Base-by-base conservation (phyloP, 1,140 invertebrate genomes). In the Melitaea cinxia region DNA sequence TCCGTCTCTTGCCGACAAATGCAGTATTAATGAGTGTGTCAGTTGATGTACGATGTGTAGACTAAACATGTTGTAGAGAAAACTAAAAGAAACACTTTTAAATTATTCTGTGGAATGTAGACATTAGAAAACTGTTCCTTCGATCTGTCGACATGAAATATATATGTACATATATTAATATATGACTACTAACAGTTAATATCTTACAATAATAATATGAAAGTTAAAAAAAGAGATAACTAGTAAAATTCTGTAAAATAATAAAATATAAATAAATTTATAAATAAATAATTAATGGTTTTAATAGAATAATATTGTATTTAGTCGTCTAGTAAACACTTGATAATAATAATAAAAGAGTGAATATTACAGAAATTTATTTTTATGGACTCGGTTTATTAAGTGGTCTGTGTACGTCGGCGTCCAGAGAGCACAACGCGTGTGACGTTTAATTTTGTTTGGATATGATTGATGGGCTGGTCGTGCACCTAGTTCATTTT, bases 381-480 rank as follows among this genome's bases (percentile, higher is more conserved):
- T 47, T 19, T 10, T 19, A 47, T 47, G 9, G 15, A 49, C 69
- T 79, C 70, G 73, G 33, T 64, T 37, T 42, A 42, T 19, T 54
- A 58, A 68, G 19, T 81, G 70, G 60, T 59, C 83, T 83, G 63
- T 73, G 30, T 21, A 23, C 45, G 54, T 54, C 64, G 61, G 61
- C 68, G 82, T 76, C 76, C 81, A 78, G 69, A 65, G 49, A 67
- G 60, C 56, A 65, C 50, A 68, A 72, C 79, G 78, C 79, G 75
- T 82, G 75, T 88, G 85, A 86, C 83, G 78, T 86, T 86, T 88
- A 85, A 88, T 86, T 88, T 88, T 78, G 83, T 85, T 82, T 76
- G 80, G 66, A 74, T 75, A 88, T 88, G 85, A 88, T 88, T 86
- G 83, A 88, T 88, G 75, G n/a, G 72, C 64, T 49, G 49, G 17